Evolutionary conservation across 2,888 invertebrate species (phyloP).

Genomic region (Drosophila melanocephala): DNA sequence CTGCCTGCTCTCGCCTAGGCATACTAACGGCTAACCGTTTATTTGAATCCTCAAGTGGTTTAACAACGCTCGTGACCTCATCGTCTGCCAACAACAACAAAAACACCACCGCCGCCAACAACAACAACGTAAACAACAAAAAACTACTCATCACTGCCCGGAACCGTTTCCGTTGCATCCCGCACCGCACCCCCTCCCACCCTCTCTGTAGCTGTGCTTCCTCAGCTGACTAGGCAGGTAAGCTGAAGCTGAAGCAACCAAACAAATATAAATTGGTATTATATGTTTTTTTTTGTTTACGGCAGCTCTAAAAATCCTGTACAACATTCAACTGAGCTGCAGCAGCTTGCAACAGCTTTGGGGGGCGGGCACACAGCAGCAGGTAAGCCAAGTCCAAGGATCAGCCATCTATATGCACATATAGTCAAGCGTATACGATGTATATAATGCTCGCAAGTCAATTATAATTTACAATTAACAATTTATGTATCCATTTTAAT

Average conservation of each 20-base stretch:
- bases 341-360: conserved; percentile 9
- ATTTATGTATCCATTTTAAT: neutral
- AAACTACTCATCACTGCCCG: conserved; percentile 6
- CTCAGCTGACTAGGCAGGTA: conserved; percentile 22
- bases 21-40: conserved; percentile 22
- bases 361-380: conserved; percentile 26
- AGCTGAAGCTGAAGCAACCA: conserved; percentile 3
- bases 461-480: neutral
- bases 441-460: neutral
- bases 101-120: conserved; percentile 27
- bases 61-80: conserved; percentile 64
- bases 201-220: neutral
- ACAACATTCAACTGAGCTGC: neutral
- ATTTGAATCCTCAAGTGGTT: conserved; percentile 64
- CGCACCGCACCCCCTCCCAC: neutral
- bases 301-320: conserved; percentile 8
- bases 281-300: conserved; percentile 1
- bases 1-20: conserved; percentile 47
- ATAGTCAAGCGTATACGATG: neutral
- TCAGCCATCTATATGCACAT: neutral
- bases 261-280: neutral
- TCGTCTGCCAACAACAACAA: conserved; percentile 40
- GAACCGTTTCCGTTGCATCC: neutral
- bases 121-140: neutral
- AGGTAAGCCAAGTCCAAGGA: conserved; percentile 35